Evolutionary conservation across 2,888 invertebrate genomes (phyloP).

Genomic region (Idaea biselata): DNA sequence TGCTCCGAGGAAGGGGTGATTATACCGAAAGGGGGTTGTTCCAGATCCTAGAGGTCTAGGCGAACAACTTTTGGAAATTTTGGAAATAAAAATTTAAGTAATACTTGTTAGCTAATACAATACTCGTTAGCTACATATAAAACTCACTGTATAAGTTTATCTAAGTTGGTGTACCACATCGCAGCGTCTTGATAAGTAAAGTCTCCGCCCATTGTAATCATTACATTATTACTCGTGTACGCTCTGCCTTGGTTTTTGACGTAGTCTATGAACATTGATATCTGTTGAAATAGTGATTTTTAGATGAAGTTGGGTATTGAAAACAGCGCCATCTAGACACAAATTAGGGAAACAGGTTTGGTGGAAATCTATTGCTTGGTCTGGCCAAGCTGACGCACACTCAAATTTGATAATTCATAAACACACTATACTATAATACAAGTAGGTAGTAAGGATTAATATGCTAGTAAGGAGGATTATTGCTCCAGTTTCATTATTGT

Average conservation of each 20-base stretch:
- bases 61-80: no score
- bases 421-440: no score
- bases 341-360: background rate
- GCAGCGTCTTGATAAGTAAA: constrained; percentile 92
- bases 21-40: no score
- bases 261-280: constrained; percentile 73
- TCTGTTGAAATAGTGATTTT: constrained; percentile 25
- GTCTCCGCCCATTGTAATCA: constrained; percentile 95
- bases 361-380: no score
- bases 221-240: constrained; percentile 86
- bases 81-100: no score
- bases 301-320: background rate
- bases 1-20: no score
- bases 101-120: background rate
- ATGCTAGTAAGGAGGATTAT: no score
- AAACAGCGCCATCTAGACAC: background rate
- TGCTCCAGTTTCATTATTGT: no score
- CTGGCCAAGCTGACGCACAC: no score
- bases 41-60: no score
- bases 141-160: constrained; percentile 88
- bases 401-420: no score
- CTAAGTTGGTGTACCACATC: constrained; percentile 90
- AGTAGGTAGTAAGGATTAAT: no score
- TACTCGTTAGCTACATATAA: background rate
- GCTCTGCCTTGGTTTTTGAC: constrained; percentile 76